Conservation (phyloP, 2,113 vertebrate genomes). For the Mesembrinibis cayennensis region DNA sequence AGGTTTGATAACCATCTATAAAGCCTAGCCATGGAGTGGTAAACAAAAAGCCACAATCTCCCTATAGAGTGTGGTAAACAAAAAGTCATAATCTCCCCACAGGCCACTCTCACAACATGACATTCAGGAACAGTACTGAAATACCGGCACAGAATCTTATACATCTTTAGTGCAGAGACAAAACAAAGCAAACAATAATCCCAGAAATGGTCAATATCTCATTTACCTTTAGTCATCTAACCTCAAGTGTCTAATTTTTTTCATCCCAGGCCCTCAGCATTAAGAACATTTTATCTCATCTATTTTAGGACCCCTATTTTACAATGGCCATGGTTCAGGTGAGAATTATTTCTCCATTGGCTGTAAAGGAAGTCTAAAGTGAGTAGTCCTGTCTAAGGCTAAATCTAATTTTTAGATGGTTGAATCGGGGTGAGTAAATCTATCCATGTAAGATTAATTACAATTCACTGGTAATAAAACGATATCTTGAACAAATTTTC, state of each 20-base stretch:
- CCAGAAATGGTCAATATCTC: background rate
- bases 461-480: background rate
- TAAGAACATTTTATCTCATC: background rate
- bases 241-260: background rate
- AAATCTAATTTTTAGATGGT: background rate
- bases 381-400: background rate
- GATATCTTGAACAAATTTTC: background rate
- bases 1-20: background rate
- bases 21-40: background rate
- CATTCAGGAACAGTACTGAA: background rate
- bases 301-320: background rate
- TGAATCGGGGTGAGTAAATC: background rate
- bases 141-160: background rate
- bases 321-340: background rate
- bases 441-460: background rate
- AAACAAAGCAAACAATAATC: background rate
- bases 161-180: background rate
- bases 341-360: background rate
- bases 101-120: background rate
- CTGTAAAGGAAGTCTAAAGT: background rate
- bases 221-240: background rate
- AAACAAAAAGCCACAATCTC: slow-evolving; percentile 7
- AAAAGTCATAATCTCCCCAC: background rate
- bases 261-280: background rate
- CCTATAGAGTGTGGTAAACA: background rate